Evolutionary conservation across 2,888 invertebrate genomes (phyloP).

Genomic region (Aleiodes testaceus): DNA sequence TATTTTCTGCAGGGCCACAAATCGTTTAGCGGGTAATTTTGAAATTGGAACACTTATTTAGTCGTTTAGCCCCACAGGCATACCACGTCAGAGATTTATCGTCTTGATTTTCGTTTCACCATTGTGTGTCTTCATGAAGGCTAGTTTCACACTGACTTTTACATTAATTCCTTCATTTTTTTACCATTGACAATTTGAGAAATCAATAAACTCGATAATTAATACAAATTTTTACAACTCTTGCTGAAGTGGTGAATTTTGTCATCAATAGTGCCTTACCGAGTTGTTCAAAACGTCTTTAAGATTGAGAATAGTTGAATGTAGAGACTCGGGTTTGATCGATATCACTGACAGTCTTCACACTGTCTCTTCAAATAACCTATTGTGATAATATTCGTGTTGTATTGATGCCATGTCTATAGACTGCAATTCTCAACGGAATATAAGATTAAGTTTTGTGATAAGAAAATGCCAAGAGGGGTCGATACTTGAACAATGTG

Average conservation of each 20-base stretch:
- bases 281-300: no score
- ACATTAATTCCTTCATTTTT: constrained; percentile 18
- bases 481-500: constrained; percentile 1
- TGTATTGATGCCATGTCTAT: constrained; percentile 29
- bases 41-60: constrained; percentile 73
- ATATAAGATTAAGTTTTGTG: constrained; percentile 16
- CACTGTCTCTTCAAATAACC: constrained; percentile 31
- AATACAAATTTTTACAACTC: no score
- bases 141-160: constrained; percentile 16
- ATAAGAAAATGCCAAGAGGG: constrained; percentile 17
- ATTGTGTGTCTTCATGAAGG: constrained; percentile 26
- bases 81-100: constrained; percentile 50
- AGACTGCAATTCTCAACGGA: constrained; percentile 7
- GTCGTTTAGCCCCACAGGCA: constrained; percentile 70
- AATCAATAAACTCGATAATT: constrained; percentile 25
- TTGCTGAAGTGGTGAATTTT: no score
- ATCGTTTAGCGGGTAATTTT: constrained; percentile 72
- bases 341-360: constrained; percentile 31
- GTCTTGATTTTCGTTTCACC: constrained; percentile 35
- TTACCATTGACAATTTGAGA: constrained; percentile 1
- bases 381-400: constrained; percentile 28
- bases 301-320: no score
- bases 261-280: no score
- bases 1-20: constrained; percentile 71
- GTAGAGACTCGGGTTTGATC: constrained; percentile 26